Conservation (phyloP, 2,888 invertebrate species). For the Pyrgus malvae region DNA sequence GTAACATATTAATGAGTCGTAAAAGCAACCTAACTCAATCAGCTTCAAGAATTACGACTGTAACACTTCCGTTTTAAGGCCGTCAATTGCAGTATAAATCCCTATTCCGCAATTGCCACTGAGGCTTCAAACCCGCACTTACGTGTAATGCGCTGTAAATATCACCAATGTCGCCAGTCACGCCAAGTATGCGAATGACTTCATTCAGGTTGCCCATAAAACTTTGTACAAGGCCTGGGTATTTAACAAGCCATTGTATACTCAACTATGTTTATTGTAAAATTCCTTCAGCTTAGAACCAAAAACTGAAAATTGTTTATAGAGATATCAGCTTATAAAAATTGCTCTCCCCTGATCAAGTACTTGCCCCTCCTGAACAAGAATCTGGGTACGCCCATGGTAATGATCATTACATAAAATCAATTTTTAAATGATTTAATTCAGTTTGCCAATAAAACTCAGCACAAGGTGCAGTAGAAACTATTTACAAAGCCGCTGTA, state of each 20-base stretch:
- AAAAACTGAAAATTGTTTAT: no score
- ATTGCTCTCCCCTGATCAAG: no score
- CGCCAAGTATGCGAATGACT: conserved; percentile 17
- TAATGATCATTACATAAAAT: no score
- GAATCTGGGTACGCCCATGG: no score
- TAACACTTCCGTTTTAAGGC: background rate
- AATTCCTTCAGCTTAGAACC: no score
- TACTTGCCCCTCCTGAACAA: no score
- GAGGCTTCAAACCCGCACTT: conserved; percentile 1
- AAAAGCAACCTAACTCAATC: no score
- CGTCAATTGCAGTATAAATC: conserved; percentile 3
- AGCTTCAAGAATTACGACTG: background rate
- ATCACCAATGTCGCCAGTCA: conserved; percentile 5
- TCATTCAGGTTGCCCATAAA: conserved; percentile 8
- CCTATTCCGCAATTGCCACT: conserved; percentile 4
- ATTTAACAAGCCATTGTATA: no score
- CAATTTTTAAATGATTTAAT: conserved; percentile 18
- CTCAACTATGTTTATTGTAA: no score
- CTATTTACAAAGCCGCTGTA: no score
- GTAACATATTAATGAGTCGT: no score
- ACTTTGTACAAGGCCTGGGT: background rate
- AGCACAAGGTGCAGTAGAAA: background rate
- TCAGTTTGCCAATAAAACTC: background rate
- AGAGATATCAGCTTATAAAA: no score
- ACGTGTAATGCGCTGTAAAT: conserved; percentile 7